A percentile compares a stretch with the other conserved stretches of the same genome.
phyloP scores from a whole-genome alignment of 2,113 vertebrate genomes.

The Bambusicola thoracicus region DNA sequence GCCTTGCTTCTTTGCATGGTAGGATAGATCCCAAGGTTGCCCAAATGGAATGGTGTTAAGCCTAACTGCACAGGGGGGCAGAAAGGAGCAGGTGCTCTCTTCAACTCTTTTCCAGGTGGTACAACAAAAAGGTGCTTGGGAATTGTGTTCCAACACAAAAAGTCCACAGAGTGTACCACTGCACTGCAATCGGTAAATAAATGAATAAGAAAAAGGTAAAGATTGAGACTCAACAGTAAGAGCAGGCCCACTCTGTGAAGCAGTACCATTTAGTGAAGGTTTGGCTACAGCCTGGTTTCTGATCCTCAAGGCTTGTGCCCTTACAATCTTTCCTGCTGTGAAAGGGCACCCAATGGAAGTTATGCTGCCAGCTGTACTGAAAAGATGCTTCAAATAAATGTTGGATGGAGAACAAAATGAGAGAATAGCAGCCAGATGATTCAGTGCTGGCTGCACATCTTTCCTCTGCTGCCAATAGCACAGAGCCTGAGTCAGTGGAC shows the following conservation, averaged over 20 bases:
- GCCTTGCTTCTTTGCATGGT: background rate
- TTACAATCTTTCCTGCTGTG: background rate
- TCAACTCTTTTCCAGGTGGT: background rate
- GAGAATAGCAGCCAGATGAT: constrained; percentile 45
- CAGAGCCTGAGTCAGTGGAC: constrained; percentile 21
- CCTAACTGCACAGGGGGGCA: background rate
- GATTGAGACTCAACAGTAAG: background rate
- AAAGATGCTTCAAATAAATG: constrained; percentile 4
- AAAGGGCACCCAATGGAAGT: constrained; percentile 22
- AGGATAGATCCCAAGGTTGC: background rate
- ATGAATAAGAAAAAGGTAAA: background rate
- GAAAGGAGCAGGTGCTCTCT: background rate
- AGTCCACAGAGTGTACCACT: background rate
- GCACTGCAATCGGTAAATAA: background rate
- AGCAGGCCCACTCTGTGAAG: background rate
- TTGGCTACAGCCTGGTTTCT: background rate
- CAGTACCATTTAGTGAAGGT: background rate
- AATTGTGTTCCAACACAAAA: fast-evolving
- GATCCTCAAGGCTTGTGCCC: background rate
- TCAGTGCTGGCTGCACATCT: constrained; percentile 49
- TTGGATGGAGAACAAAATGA: constrained; percentile 14
- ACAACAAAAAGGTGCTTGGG: background rate
- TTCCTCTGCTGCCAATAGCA: constrained; percentile 31
- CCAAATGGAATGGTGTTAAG: background rate
- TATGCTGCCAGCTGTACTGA: constrained; percentile 8